These are phyloP conservation scores for Sipha maydis DNA, from an alignment of 2,888 invertebrate species.

Conservation along the genomic window DNA sequence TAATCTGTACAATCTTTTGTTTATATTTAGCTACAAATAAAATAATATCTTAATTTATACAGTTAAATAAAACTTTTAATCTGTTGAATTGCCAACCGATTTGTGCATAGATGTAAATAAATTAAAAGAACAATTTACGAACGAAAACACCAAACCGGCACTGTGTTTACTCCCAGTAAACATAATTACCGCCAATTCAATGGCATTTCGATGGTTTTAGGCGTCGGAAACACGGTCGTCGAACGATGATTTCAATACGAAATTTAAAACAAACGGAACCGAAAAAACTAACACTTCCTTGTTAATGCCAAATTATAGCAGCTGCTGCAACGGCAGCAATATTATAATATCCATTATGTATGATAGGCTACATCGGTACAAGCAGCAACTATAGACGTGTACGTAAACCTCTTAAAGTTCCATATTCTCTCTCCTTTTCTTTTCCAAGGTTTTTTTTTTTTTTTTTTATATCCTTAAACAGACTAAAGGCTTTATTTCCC, in stretches of 20 bases:
- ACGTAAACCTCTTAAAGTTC: conserved; percentile 30
- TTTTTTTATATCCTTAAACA: not conserved
- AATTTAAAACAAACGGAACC: not conserved
- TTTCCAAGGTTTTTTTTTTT: not conserved
- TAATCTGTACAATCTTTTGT: not conserved
- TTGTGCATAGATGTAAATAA: conserved; percentile 15
- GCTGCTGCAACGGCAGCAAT: not conserved
- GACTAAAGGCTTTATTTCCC: conserved; percentile 35
- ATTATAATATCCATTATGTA: no score
- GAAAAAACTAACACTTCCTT: not conserved
- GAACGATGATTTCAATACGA: not conserved
- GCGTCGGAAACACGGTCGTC: not conserved
- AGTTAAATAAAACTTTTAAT: not conserved
- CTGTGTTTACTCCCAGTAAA: not conserved
- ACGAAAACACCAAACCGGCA: not conserved
- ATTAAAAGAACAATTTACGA: not conserved
- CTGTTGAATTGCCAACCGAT: not conserved
- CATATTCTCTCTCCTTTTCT: not conserved
- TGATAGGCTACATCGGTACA: no score
- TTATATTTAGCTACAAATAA: not conserved
- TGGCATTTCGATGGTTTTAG: not conserved
- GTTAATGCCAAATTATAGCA: not conserved
- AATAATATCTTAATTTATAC: conserved; percentile 24
- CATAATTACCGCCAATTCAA: not conserved
- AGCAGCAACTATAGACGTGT: not conserved